Evolutionary conservation across 1,140 invertebrate genomes (phyloP).

Genomic region (Ruditapes philippinarum): DNA sequence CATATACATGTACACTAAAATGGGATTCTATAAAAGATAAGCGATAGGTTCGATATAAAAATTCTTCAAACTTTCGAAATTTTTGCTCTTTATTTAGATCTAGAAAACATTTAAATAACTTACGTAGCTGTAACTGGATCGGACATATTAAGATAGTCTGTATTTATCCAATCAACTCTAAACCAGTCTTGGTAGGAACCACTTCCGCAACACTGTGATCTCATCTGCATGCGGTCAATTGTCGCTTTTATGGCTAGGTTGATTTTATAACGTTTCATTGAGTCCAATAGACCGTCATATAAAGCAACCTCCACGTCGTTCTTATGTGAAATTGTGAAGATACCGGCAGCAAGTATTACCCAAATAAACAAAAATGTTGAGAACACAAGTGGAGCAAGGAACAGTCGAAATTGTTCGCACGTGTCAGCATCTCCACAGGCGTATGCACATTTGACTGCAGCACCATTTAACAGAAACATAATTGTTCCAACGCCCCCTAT

Average conservation of each 20-base stretch:
- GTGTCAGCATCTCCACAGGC: slow-evolving; percentile 43
- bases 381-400: slow-evolving; percentile 25
- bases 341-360: slow-evolving; percentile 31
- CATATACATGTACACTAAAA: no score
- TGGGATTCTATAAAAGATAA: slow-evolving; percentile 51
- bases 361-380: slow-evolving; percentile 53
- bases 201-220: slow-evolving; percentile 52
- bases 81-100: no score
- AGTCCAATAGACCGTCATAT: slow-evolving; percentile 36
- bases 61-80: no score
- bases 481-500: slow-evolving; percentile 39
- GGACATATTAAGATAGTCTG: slow-evolving; percentile 13
- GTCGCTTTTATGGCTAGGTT: slow-evolving; percentile 28
- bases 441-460: slow-evolving; percentile 37
- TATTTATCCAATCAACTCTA: slow-evolving; percentile 45
- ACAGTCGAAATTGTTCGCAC: slow-evolving; percentile 40
- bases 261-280: slow-evolving; percentile 53
- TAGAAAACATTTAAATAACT: not conserved
- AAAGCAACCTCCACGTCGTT: slow-evolving; percentile 25
- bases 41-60: not conserved
- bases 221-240: slow-evolving; percentile 52
- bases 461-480: slow-evolving; percentile 40
- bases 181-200: slow-evolving; percentile 61
- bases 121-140: not conserved
- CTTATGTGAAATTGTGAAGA: slow-evolving; percentile 3